These are phyloP conservation scores for Aphelenchoides besseyi DNA, from an alignment of 1,140 invertebrate species.

Conservation along the genomic window DNA sequence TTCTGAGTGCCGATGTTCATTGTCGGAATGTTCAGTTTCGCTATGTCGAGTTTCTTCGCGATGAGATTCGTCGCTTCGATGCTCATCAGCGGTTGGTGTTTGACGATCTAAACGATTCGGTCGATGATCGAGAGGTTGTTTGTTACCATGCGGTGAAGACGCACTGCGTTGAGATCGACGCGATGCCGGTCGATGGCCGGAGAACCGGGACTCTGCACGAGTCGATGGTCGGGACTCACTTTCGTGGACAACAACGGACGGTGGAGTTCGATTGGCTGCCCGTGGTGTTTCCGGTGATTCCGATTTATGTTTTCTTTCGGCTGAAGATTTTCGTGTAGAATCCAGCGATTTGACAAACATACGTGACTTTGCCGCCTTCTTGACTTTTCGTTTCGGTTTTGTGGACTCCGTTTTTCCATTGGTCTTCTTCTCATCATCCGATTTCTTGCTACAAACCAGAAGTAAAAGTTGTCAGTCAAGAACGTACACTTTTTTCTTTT, in stretches of 20 bases:
- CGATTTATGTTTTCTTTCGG: neutral
- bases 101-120: neutral
- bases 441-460: neutral
- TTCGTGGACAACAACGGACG: neutral
- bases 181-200: neutral
- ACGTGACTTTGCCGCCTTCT: neutral
- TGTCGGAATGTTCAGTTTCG: neutral
- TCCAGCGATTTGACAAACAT: neutral
- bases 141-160: neutral
- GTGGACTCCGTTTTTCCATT: neutral
- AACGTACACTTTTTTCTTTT: neutral
- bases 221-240: neutral
- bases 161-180: neutral
- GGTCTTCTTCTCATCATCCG: neutral
- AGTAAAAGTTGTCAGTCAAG: neutral
- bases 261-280: neutral
- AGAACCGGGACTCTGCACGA: neutral
- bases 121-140: neutral
- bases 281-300: neutral
- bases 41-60: neutral
- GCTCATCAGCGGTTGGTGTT: neutral
- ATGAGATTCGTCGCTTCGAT: neutral
- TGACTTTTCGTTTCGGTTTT: conserved; percentile 15
- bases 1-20: neutral
- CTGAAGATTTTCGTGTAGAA: neutral